Base-by-base conservation (phyloP, 2,113 vertebrate species). In the Lethenteron camtschaticum region DNA sequence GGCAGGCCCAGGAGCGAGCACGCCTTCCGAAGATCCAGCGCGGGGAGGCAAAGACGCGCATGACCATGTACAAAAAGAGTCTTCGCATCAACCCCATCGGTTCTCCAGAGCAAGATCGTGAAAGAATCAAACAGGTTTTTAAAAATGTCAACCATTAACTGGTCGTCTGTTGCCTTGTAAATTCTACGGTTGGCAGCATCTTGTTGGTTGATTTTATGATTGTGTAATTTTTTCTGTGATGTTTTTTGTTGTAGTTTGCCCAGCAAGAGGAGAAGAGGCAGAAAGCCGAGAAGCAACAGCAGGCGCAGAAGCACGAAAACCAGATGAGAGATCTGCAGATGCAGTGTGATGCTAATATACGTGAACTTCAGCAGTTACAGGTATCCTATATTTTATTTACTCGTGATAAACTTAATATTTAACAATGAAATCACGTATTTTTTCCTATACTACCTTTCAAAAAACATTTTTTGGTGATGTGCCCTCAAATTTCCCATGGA, bases 21-120 rank as follows among this genome's bases (percentile, higher is more conserved):
- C 81, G 94, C 8, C 76, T 95, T 71, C 94, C 94, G 13, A 99
- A 94, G 80, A 87, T 90, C 74, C 94, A 99, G 81, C 81, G 88
- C 63, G 80, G 82, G 0, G 94, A 96, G 72, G 90, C 85, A 58
- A 99, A 96, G 79, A 91, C 90, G 0, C 88, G 94, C 68, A 85
- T 99, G 92, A 66, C 85, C 77, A 96, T 96, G 85, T 96, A 88
- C 78, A 99, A 96, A 82, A 96, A 95, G 77, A 99, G 92, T 78
- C 85, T 99, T 55, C 87, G 89, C 76, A 95, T 96, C 76, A 85
- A 81, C 63, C 85, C 84, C 1, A 80, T 76, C 0, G 84, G 86
- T 56, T 96, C 77, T 0, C 71, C 82, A 0, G 68, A 88, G 0
- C 89, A 96, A 74, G 87, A 95, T 76, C 78, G 87, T 0, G 90